These are phyloP conservation scores for Crocodylus rhombifer DNA, from an alignment of 2,797 vertebrate species.

Conservation along the genomic window DNA sequence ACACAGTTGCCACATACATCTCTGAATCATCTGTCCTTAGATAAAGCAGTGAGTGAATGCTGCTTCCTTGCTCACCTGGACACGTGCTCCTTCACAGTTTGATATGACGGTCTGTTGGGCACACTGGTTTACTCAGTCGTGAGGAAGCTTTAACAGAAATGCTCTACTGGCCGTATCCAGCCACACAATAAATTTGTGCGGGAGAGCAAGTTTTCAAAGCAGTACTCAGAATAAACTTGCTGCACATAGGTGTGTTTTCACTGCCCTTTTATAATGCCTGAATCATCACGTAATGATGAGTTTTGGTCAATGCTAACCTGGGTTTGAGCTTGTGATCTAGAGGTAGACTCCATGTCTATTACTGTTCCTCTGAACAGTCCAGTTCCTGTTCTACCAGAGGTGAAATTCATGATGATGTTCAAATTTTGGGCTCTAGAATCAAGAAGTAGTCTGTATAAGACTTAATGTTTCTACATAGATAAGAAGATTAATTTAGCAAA, in stretches of 20 bases:
- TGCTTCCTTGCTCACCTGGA: too few species aligned
- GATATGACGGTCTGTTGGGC: neutral
- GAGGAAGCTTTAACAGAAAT: neutral
- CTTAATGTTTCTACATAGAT: accelerated
- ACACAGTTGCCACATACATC: too few species aligned
- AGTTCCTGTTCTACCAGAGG: neutral
- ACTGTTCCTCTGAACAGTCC: neutral
- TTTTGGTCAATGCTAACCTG: neutral
- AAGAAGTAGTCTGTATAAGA: neutral
- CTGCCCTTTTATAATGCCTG: accelerated
- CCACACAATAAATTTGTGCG: neutral
- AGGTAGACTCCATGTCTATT: neutral
- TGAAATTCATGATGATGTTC: neutral
- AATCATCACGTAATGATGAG: neutral
- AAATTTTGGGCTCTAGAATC: neutral
- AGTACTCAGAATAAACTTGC: neutral
- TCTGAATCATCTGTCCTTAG: too few species aligned
- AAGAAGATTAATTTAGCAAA: neutral
- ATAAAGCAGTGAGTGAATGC: too few species aligned
- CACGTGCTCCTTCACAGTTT: neutral
- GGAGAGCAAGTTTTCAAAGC: neutral
- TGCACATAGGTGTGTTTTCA: neutral
- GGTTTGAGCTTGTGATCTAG: neutral
- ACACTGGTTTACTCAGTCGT: accelerated
- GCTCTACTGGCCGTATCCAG: neutral